Evolutionary conservation across 2,113 vertebrate genomes (phyloP), one percentile per base, ranked within the genome.

Genomic region (Verasper variegatus): DNA sequence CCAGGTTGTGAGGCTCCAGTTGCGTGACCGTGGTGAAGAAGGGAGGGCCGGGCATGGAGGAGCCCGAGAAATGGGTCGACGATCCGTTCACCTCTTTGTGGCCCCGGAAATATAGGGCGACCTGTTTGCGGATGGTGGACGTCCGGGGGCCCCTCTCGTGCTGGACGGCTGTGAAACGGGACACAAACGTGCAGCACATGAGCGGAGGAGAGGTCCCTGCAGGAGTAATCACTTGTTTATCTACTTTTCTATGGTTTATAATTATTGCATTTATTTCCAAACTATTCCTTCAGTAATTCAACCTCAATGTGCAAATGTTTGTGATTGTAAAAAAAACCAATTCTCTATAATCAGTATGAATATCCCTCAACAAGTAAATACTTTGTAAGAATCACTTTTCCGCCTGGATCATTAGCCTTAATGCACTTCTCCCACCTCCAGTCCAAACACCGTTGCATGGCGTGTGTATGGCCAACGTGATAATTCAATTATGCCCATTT

Each of bases 81-180:
- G 96, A 90, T 1, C 97, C 94, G 26, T 96, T 97, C 83, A 98
- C 97, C 69, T 99, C 97, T 86, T 99, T 99, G 89, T 99, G 98
- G 45, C 98, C 98, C 0, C 98, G 95, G 92, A 99, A 99, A 93
- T 99, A 99, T 26, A 99, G 95, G 49, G 98, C 98, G 81, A 99
- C 98, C 89, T 99, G 98, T 90, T 99, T 99, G 83, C 98, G 95
- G 87, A 99, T 99, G 54, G 98, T 99, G 59, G 98, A 99, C 0
- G 98, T 99, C 73, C 98, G 95, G 51, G 98, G 98, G 0, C 98
- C 98, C 85, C 98, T 94, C 87, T 99, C 98, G 0, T 99, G 98
- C 89, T 99, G 98, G 87, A 99, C 98, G 1, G 98, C 98, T 99
- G 92, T 60, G 8, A 66, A 82, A 69, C 45, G 58, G 31, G 37